Evolutionary conservation across 1,140 invertebrate genomes (phyloP).

Genomic region (Sipha flava): DNA sequence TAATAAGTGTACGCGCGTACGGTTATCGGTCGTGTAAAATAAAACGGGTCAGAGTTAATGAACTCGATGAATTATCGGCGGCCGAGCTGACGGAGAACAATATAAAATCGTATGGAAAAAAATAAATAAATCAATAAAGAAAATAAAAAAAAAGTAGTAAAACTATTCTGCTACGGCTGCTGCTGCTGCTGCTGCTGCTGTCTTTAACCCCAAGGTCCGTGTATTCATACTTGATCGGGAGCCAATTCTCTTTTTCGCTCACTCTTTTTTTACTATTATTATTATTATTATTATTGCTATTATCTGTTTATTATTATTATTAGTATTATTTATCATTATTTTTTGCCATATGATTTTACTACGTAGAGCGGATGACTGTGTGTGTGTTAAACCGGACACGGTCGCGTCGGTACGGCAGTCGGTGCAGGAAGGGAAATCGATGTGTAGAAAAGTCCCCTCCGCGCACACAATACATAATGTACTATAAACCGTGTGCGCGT

Average conservation of each 20-base stretch:
- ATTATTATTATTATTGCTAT: too few relatives aligned
- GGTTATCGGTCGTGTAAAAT: background rate
- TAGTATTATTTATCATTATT: too few relatives aligned
- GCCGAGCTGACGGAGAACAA: background rate
- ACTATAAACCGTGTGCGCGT: background rate
- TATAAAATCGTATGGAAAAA: background rate
- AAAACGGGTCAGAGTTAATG: background rate
- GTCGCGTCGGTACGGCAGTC: background rate
- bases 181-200: background rate
- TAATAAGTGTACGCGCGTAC: background rate
- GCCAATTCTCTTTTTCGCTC: background rate
- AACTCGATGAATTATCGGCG: background rate
- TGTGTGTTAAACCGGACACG: background rate
- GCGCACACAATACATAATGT: background rate
- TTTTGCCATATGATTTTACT: background rate
- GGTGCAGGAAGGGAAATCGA: background rate
- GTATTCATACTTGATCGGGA: background rate
- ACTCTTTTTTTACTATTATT: too few relatives aligned
- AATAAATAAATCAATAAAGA: background rate
- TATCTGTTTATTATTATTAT: too few relatives aligned
- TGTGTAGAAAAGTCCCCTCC: conserved; percentile 1
- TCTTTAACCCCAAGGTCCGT: background rate
- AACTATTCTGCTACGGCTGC: background rate
- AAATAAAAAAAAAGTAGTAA: background rate
- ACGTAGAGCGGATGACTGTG: background rate